Evolutionary conservation across 2,888 invertebrate genomes (phyloP).

Genomic region (Smittia aterrima): DNA sequence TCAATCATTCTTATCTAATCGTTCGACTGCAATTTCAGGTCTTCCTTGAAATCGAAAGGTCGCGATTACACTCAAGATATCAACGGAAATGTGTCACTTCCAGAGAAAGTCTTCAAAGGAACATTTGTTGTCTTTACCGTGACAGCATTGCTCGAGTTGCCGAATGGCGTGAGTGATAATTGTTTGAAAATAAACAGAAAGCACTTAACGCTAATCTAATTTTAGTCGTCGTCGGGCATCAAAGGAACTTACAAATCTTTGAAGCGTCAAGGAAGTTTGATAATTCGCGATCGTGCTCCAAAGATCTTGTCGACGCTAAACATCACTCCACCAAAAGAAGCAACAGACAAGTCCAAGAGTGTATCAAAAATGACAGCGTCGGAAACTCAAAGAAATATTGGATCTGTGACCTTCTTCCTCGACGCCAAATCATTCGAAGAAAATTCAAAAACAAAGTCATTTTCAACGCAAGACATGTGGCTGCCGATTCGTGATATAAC

Average conservation of each 20-base stretch:
- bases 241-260: slow-evolving; percentile 44
- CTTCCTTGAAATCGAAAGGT: slow-evolving; percentile 47
- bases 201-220: slow-evolving; percentile 48
- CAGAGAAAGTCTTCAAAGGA: slow-evolving; percentile 52
- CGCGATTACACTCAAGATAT: slow-evolving; percentile 44
- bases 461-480: slow-evolving; percentile 52
- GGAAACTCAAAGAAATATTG: slow-evolving; percentile 52
- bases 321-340: slow-evolving; percentile 9
- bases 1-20: not conserved
- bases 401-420: slow-evolving; percentile 54
- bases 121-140: slow-evolving; percentile 55
- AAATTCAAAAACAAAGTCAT: slow-evolving; percentile 47
- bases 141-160: slow-evolving; percentile 52
- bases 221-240: slow-evolving; percentile 24
- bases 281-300: slow-evolving; percentile 43
- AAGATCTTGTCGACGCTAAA: slow-evolving; percentile 1
- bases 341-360: slow-evolving; percentile 43
- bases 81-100: slow-evolving; percentile 44
- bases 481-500: slow-evolving; percentile 53
- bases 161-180: slow-evolving; percentile 48
- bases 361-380: slow-evolving; percentile 48
- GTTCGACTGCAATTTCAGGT: slow-evolving; percentile 43
- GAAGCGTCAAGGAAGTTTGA: slow-evolving; percentile 50
- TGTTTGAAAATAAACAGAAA: not conserved
- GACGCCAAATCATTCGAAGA: slow-evolving; percentile 52